These are phyloP conservation scores for Schrankia costaestrigalis DNA, from an alignment of 2,888 invertebrate species.

Conservation along the genomic window DNA sequence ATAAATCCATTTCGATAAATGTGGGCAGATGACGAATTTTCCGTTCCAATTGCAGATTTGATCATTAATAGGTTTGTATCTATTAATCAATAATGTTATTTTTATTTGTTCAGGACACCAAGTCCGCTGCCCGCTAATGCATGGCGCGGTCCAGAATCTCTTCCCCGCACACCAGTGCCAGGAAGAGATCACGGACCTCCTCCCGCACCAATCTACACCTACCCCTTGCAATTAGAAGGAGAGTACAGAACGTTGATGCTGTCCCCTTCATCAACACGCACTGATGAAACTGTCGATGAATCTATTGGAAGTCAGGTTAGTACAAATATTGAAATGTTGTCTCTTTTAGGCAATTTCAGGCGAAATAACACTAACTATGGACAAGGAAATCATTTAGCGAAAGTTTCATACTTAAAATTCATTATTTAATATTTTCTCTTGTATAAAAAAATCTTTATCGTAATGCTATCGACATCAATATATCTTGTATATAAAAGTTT, in stretches of 20 bases:
- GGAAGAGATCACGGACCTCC: slow-evolving; percentile 41
- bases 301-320: slow-evolving; percentile 81
- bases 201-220: slow-evolving; percentile 40
- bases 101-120: slow-evolving; percentile 53
- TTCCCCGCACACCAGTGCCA: slow-evolving; percentile 75
- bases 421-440: no score
- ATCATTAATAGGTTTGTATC: no score
- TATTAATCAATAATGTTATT: neutral
- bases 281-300: slow-evolving; percentile 70
- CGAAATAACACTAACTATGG: no score
- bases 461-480: no score
- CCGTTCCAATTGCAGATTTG: no score
- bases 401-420: no score
- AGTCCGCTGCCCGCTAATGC: slow-evolving; percentile 72
- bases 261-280: slow-evolving; percentile 61
- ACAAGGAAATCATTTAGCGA: no score
- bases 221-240: slow-evolving; percentile 64
- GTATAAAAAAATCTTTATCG: no score
- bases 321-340: slow-evolving; percentile 1
- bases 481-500: no score
- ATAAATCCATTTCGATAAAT: no score
- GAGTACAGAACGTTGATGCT: slow-evolving; percentile 62
- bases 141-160: slow-evolving; percentile 79
- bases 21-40: no score
- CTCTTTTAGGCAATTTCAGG: no score